Evolutionary conservation across 2,113 vertebrate genomes (phyloP).

Genomic region (Terrapene triunguis): DNA sequence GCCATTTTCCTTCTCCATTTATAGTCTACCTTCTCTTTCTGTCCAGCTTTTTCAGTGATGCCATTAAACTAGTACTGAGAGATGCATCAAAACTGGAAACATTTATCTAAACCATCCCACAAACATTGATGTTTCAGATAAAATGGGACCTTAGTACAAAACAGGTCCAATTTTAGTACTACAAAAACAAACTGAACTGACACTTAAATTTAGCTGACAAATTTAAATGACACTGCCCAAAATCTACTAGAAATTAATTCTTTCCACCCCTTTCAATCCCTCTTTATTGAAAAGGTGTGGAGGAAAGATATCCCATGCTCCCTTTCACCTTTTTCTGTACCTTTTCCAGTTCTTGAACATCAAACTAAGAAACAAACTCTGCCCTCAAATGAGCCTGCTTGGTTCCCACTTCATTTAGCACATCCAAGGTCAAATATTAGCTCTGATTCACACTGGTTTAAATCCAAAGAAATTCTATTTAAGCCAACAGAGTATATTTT

Average conservation of each 20-base stretch:
- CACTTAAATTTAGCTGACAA: constrained; percentile 16
- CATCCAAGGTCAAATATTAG: neutral
- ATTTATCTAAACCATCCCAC: constrained; percentile 45
- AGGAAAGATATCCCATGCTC: neutral
- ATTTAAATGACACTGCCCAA: constrained; percentile 9
- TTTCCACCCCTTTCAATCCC: neutral
- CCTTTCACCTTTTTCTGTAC: neutral
- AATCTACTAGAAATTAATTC: constrained; percentile 34
- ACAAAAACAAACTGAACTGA: constrained; percentile 41
- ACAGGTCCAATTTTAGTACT: neutral
- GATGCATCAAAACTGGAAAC: constrained; percentile 32
- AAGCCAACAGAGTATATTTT: neutral
- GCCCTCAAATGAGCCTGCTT: neutral
- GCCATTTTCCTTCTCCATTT: constrained; percentile 58
- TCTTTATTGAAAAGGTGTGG: neutral
- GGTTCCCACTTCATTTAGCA: neutral
- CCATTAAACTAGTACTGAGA: constrained; percentile 38
- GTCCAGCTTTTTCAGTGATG: neutral
- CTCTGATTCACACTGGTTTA: neutral
- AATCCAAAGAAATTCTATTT: neutral
- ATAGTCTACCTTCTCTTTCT: constrained; percentile 58
- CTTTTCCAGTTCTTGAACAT: neutral
- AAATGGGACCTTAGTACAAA: constrained; percentile 49
- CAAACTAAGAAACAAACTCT: neutral
- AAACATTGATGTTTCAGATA: constrained; percentile 15